Evolutionary conservation across 1,140 invertebrate genomes (phyloP), one percentile per base, ranked within the genome.

Genomic region (Drosophila mayri): DNA sequence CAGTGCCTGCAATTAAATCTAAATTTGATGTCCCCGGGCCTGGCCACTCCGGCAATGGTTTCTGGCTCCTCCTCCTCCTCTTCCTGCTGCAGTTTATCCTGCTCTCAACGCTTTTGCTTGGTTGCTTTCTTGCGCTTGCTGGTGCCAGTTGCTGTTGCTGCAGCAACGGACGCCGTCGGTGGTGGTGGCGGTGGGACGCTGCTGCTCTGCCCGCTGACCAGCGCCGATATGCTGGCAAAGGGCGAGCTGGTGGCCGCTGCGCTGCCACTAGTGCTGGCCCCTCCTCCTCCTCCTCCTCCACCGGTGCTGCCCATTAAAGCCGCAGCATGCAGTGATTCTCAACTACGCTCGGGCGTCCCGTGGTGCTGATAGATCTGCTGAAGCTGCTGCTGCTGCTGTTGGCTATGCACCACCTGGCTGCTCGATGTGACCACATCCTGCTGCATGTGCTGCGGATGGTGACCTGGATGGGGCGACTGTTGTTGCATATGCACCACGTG

Each of bases 341-440:
- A 92, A 92, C 91, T 92, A 76, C 91, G 92, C 83, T 92, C 91
- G 37, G 91, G 91, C 77, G 91, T 92, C 60, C 90, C 92, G 66
- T 92, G 91, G 76, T 92, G 91, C 76, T 92, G 91, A 90, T 92
- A 92, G 54, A 92, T 92, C 70, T 92, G 91, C 71, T 92, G 91
- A 76, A 92, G 85, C 81, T 92, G 91, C 68, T 91, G 91, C 68
- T 87, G 88, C 54, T 81, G 87, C 47, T 91, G 85, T 28, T 73
- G 80, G 57, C 77, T 72, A 46, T 86, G 87, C 32, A 81, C 77
- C 74, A 91, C 81, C 65, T 91, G 85, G 63, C 90, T 91, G 68
- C 85, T 91, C 50, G 91, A 92, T 58, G 91, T 92, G 7, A 92
- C 91, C 60, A 92, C 91, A 77, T 92, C 91, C 62, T 92, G 91